Evolutionary conservation across 2,797 vertebrate genomes (phyloP), one percentile per base, ranked within the genome.

Genomic region (Limnodromus scolopaceus): DNA sequence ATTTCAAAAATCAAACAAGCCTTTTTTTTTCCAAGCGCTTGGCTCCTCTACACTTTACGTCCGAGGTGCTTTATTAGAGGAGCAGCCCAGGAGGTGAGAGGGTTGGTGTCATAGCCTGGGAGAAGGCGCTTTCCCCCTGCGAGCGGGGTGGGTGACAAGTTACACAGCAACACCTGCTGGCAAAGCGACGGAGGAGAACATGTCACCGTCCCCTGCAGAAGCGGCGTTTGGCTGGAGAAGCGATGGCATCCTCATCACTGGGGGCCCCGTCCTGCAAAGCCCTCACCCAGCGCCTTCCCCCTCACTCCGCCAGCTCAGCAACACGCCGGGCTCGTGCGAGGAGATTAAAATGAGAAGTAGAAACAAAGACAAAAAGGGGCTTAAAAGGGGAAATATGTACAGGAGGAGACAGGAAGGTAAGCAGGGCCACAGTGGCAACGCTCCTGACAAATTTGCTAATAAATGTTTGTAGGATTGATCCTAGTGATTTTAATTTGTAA

Each of bases 91-190:
- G 32, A 88, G 41, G 38, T 30, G 71, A 49, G 71, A 64, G 19
- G 46, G 60, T 11, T 76, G 61, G 51, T 55, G 23, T 54, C 78
- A 48, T 30, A 45, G 60, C 48, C 54, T 51, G 58, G 64, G 81
- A 91, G 57, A 84, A 84, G 3, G 11, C 76, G 92, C 74, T 74
- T 49, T 79, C 80, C 9, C 57, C 68, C 51, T 63, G 34, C 27
- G 81, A 75, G 66, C 58, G 48, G 77, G 94, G 49, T 76, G 87
- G 89, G 91, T 95, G 95, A 87, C 94, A 95, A 93, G 93, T 75
- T 82, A 46, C 77, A 95, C 69, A 97, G 95, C 94, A 92, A 70
- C 95, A 93, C 92, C 96, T 96, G 92, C 96, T 95, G 94, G 89
- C 84, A 95, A 95, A 93, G 53, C 58, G 91, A 87, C 83, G 86